Evolutionary conservation across 2,888 invertebrate species (phyloP), one percentile per base, ranked within the genome.

Genomic region (Gastrophysa polygoni): DNA sequence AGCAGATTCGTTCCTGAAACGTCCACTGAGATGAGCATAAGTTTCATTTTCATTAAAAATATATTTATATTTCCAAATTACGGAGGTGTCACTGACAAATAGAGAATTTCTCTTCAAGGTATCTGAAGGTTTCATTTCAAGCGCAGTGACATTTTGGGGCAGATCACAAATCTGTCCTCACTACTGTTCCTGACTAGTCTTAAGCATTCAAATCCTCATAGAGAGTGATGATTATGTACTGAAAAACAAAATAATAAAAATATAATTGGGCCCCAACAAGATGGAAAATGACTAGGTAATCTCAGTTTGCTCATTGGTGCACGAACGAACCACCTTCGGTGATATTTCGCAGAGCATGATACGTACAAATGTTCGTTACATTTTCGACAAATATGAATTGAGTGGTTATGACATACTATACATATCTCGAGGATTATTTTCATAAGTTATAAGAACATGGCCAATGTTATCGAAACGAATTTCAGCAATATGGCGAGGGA

Each of bases 331-430:
- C 50, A 51, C 32, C 24, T 54, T 11, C 44, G 52, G 50, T 56
- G 61, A 50, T 61, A 61, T 57, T 48, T 21, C 50, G 48, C 56
- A 20, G 57, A 61, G 58, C 54, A 62, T 47, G 58, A 55, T 28
- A 55, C 29, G 14, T 51, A 46, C 43, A 62, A 57, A 57, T 57
- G 29, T 24, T 52, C 32, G 18, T 57, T 52, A 59, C 55, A 63
- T 44, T 58, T 20, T 21, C 11, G 11, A 54, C 52, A 48, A 47
- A 47, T 52, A 38, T 44, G 57, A 44, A 59, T 51, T 50, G 51
- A 24, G 20, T 63, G 59, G 32, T 55, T 61, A 38, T 61, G 57
- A 51, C 63, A 63, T 24, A 60, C 34, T 57, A 49, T 59, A 48
- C 59, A 60, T 46, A 51, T 47, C 57, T 57, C 63, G 51, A 14